Percentiles rank a stretch among this genome's conserved stretches.
These are phyloP conservation scores for Rhagophthalmus giganteus DNA, from an alignment of 2,888 invertebrate species.

Conservation along the genomic window DNA sequence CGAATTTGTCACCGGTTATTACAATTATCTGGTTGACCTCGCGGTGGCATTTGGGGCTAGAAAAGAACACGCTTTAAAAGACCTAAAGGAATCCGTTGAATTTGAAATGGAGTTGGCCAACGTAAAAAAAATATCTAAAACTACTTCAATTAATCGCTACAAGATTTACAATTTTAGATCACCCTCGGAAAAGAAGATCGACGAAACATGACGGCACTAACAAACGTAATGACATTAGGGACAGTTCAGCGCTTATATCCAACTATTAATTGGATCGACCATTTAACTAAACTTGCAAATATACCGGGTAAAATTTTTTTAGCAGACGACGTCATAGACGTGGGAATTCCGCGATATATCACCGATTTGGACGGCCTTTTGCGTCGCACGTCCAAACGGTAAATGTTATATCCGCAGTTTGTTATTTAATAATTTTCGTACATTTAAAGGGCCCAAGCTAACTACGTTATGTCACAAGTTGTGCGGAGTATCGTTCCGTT, in stretches of 20 bases:
- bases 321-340: slow-evolving; percentile 75
- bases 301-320: slow-evolving; percentile 61
- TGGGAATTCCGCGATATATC: slow-evolving; percentile 83
- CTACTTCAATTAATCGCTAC: background rate
- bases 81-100: slow-evolving; percentile 76
- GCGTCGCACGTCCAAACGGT: slow-evolving; percentile 59
- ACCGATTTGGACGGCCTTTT: slow-evolving; percentile 67
- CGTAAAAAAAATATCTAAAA: slow-evolving; percentile 75
- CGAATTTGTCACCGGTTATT: slow-evolving; percentile 83
- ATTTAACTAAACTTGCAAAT: slow-evolving; percentile 79
- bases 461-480: slow-evolving; percentile 60
- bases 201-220: slow-evolving; percentile 84
- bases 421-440: too few species aligned
- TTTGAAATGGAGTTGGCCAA: slow-evolving; percentile 91
- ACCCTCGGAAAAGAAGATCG: slow-evolving; percentile 86
- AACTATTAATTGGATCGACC: slow-evolving; percentile 77
- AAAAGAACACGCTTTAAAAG: slow-evolving; percentile 64
- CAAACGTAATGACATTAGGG: slow-evolving; percentile 83
- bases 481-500: slow-evolving; percentile 47
- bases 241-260: slow-evolving; percentile 76
- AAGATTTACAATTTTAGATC: slow-evolving; percentile 60
- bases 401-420: background rate
- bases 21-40: slow-evolving; percentile 84
- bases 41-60: slow-evolving; percentile 86
- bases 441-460: slow-evolving; percentile 53